Evolutionary conservation across 92 coral and sea anemone genomes (phyloP).

Genomic region (Muricea muricata): DNA sequence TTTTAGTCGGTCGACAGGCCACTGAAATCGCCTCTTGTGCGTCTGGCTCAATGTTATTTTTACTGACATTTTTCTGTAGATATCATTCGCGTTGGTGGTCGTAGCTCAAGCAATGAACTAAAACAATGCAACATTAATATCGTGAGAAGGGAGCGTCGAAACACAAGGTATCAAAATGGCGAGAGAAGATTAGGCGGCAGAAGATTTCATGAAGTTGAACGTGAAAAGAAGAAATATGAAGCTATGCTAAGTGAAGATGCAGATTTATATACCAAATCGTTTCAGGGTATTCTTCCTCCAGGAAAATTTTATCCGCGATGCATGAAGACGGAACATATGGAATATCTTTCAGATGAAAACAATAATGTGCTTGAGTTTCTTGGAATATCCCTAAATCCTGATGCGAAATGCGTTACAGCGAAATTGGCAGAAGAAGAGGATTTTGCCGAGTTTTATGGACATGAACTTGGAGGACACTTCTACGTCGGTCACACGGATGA

Average conservation of each 20-base stretch:
- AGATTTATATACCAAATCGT: background rate
- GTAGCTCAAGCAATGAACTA: constrained; percentile 70
- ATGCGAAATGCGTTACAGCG: background rate
- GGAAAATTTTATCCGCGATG: background rate
- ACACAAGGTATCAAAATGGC: background rate
- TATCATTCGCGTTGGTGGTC: constrained; percentile 90
- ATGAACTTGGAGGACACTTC: constrained; percentile 26
- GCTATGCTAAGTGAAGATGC: background rate
- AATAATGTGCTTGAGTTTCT: constrained; percentile 29
- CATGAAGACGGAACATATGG: background rate
- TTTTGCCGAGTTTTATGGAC: background rate
- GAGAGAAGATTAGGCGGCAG: background rate
- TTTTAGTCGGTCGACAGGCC: no score
- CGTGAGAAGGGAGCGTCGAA: constrained; percentile 52
- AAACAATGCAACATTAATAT: constrained; percentile 43
- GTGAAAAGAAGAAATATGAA: background rate
- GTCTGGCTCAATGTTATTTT: no score
- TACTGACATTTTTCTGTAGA: constrained; percentile 33
- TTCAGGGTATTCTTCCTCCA: constrained; percentile 36
- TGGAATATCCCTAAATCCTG: background rate
- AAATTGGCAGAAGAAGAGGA: background rate
- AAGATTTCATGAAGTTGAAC: constrained; percentile 34
- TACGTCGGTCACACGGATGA: constrained; percentile 14
- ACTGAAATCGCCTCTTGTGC: no score
- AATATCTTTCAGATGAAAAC: background rate